Evolutionary conservation across 2,113 vertebrate species (phyloP), one percentile per base, ranked within the genome.

Genomic region (Odontophorus gujanensis): DNA sequence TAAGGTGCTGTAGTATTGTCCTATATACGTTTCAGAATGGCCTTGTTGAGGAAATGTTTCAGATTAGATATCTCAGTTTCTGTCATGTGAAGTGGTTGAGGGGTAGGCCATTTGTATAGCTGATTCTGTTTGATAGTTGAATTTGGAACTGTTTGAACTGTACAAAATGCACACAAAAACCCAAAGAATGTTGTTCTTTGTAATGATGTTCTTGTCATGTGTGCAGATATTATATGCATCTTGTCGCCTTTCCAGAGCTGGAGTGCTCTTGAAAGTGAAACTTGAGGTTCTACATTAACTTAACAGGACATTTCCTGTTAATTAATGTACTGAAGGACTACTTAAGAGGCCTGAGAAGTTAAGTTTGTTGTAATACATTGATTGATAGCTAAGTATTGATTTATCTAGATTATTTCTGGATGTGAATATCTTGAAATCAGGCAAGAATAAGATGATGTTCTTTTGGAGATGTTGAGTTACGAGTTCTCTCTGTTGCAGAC

Each of bases 231-330:
- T 51, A 98, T 88, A 25, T 21, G 98, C 73, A 95, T 97, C 98
- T 98, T 95, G 98, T 99, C 98, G 98, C 98, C 98, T 99, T 99
- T 98, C 97, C 91, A 97, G 89, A 91, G 97, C 98, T 98, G 95
- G 89, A 0, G 97, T 99, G 98, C 96, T 95, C 85, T 74, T 97
- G 98, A 96, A 98, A 99, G 98, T 99, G 98, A 99, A 99, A 97
- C 95, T 92, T 94, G 97, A 98, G 98, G 96, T 97, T 83, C 97
- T 61, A 99, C 98, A 99, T 14, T 28, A 85, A 34, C 0, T 2
- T 67, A 4, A 4, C 0, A 4, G 51, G 26, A 8, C 80, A 50
- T 22, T 67, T 32, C 2, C 6, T 67, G 17, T 55, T 87, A 59
- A 24, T 38, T 53, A 77, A 66, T 5, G 4, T 55, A 21, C 9